Conservation (phyloP, 2,797 vertebrate genomes). For the Hirundo rustica region DNA sequence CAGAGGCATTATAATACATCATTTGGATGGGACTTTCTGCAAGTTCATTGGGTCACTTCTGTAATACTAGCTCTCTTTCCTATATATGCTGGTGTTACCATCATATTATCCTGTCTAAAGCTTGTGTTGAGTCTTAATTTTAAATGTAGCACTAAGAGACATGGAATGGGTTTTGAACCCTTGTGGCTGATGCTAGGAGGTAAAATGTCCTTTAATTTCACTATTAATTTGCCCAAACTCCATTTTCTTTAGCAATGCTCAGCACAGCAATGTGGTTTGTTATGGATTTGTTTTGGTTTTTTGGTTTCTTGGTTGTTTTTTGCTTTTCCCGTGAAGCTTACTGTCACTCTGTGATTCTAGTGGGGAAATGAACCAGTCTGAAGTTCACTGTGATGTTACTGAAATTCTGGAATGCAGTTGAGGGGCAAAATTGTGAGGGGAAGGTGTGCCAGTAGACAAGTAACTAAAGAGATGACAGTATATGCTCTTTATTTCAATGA, state of each 20-base stretch:
- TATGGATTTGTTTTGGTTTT: background rate
- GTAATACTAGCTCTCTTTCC: background rate
- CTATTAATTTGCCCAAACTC: background rate
- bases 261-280: background rate
- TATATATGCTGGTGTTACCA: background rate
- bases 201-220: background rate
- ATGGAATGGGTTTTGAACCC: background rate
- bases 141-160: background rate
- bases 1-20: background rate
- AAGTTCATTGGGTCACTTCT: background rate
- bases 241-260: background rate
- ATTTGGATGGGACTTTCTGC: background rate
- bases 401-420: background rate
- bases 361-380: background rate
- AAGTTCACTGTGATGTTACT: background rate
- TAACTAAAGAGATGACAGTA: background rate
- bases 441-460: background rate
- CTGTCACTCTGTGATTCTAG: background rate
- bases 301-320: background rate
- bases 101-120: background rate
- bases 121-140: background rate
- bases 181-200: background rate
- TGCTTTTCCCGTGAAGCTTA: background rate
- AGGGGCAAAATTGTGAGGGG: background rate
- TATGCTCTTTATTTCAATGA: background rate